Base-by-base conservation (phyloP, 2,888 invertebrate genomes). In the Cinara cedri region DNA sequence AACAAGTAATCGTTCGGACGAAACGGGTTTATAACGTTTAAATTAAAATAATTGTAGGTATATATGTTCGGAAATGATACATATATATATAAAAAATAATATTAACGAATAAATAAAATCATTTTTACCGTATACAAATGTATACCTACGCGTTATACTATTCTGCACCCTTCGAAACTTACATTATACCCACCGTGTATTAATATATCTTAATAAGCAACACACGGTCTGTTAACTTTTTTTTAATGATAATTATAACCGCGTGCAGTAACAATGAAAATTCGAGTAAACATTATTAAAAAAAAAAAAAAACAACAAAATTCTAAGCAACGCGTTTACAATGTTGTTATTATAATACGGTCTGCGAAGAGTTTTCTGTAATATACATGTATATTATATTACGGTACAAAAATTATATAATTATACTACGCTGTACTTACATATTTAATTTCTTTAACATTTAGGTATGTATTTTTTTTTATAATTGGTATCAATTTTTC, bases 211-310 rank as follows among this genome's bases (percentile, higher is more conserved):
- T 72, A 72, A 60, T 60, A 26, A 72, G 60, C 24, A 72, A 8
- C 72, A 57, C 26, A 72, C 72, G 72, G 72, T 72, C 72, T 46
- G 34, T 34, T 72, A 57, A 72, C 42, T 72, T 49, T 72, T 72
- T 62, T 8, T 0, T 60, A 16, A 16, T 49, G n/a, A 19, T 63
- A 72, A 60, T 63, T 24, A 11, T 46, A 21, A 60, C 6, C 21
- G 26, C 14, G 46, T 21, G 24, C 19, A 1, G n/a, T 16, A 72
- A 62, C 72, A 72, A 72, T 46, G 60, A 60, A 72, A 72, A 72
- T 60, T 60, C 46, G 19, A 51, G 62, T 74, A 21, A 63, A 63
- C 42, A 63, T 63, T 63, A 42, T 72, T 34, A 19, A 63, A 21
- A 13, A n/a, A n/a, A n/a, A n/a, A n/a, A n/a, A n/a, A n/a, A n/a